Base-by-base conservation (phyloP, 2,113 vertebrate genomes). In the Toxotes chatareus region DNA sequence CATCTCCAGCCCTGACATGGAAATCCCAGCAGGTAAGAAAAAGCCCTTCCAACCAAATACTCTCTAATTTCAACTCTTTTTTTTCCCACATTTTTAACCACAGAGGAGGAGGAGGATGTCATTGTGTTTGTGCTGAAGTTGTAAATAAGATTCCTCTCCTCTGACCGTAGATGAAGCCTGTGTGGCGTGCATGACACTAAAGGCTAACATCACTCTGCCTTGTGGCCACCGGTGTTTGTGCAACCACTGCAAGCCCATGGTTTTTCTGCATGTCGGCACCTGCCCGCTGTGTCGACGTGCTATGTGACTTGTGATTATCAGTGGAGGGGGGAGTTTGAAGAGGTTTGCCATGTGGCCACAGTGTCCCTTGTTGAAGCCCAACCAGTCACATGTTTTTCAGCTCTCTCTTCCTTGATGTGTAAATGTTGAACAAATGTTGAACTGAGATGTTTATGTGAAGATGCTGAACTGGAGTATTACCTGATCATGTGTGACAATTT, bases 211-310 rank as follows among this genome's bases (percentile, higher is more conserved):
- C 62, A 17, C 60, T 16, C 85, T 95, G 71, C 62, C 47, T 1
- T 95, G 95, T 47, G 93, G 91, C 4, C 95, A 95, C 75, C 76
- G 0, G 16, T 95, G 94, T 83, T n/a, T 95, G 11, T 96, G 95
- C n/a, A 0, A 0, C 1, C 6, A 0, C 0, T 96, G 94, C 46
- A 4, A 11, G 1, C 0, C 1, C 16, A 91, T 23, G 57, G 38
- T 95, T 65, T 0, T 72, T 8, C 1, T 11, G 7, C 27, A 79
- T 14, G 91, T 94, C 44, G 92, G 90, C 32, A 89, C 31, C 3
- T 95, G 95, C 27, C 94, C 94, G 0, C 85, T 96, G 44, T 96
- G 95, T 81, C 89, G 94, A 14, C 55, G 27, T 27, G 27, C 1
- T 27, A 27, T 27, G 27, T 27, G 27, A 27, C 27, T 27, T 27